Evolutionary conservation across 2,113 vertebrate genomes (phyloP).

Genomic region (Hippopotamus amphibius): DNA sequence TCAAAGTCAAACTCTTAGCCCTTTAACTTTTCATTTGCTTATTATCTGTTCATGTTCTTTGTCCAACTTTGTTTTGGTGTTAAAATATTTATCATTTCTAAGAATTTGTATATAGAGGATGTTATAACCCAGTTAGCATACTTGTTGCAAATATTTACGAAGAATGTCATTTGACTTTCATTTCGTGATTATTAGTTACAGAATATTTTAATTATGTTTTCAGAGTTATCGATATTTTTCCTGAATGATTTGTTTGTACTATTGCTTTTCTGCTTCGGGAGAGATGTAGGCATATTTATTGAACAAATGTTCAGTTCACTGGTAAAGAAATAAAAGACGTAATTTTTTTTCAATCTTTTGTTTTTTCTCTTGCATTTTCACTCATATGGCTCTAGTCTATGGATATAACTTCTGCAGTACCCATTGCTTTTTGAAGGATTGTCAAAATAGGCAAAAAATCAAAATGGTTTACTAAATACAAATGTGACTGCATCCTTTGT

Average conservation of each 20-base stretch:
- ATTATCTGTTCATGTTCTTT: neutral
- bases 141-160: neutral
- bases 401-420: neutral
- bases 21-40: neutral
- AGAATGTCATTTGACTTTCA: neutral
- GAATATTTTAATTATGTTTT: constrained; percentile 49
- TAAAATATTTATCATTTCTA: neutral
- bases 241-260: neutral
- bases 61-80: neutral
- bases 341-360: neutral
- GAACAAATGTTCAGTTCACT: neutral
- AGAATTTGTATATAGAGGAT: neutral
- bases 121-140: neutral
- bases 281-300: neutral
- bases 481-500: neutral
- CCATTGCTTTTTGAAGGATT: neutral
- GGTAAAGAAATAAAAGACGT: neutral
- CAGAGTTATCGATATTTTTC: neutral
- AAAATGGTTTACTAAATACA: constrained; percentile 2
- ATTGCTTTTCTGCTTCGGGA: neutral
- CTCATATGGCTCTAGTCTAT: neutral
- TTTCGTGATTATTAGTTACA: neutral
- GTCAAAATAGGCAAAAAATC: neutral
- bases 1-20: neutral
- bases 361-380: neutral